Conservation (phyloP, 1,140 invertebrate species). For the Branchinecta lindahli region DNA sequence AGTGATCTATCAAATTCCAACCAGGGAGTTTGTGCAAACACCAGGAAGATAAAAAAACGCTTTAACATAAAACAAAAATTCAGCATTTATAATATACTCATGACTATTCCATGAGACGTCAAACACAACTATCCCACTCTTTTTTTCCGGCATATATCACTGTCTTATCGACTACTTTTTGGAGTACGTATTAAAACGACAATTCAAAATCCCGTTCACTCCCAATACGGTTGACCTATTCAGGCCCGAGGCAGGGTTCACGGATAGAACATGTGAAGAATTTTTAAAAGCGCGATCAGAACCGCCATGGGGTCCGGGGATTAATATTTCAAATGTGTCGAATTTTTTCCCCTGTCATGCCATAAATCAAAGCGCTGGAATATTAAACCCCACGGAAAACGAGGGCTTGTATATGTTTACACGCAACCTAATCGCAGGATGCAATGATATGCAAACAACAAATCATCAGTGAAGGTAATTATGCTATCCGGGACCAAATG, state of each 20-base stretch:
- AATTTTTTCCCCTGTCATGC: conserved; percentile 10
- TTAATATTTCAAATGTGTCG: conserved; percentile 10
- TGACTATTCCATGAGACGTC: not conserved
- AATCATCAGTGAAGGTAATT: conserved; percentile 1
- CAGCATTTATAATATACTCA: not conserved
- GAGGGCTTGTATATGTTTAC: not conserved
- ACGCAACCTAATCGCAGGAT: not conserved
- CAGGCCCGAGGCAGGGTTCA: not conserved
- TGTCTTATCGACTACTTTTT: not conserved
- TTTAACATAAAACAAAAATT: no score
- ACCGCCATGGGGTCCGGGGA: not conserved
- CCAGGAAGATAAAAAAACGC: no score
- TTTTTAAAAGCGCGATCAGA: not conserved
- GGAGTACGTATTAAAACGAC: no score
- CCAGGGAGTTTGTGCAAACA: no score
- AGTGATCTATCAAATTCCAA: no score
- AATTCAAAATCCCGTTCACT: not conserved
- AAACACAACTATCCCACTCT: not conserved
- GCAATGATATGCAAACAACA: conserved; percentile 5
- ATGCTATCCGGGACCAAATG: not conserved
- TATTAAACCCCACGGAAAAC: not conserved
- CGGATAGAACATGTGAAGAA: not conserved
- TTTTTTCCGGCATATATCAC: not conserved
- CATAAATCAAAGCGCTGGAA: conserved; percentile 1
- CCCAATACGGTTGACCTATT: not conserved